A percentile compares a stretch with the other conserved stretches of the same genome.
Evolutionary conservation across 2,888 invertebrate genomes (phyloP).

Genomic region (Pristionchus arcanus): DNA sequence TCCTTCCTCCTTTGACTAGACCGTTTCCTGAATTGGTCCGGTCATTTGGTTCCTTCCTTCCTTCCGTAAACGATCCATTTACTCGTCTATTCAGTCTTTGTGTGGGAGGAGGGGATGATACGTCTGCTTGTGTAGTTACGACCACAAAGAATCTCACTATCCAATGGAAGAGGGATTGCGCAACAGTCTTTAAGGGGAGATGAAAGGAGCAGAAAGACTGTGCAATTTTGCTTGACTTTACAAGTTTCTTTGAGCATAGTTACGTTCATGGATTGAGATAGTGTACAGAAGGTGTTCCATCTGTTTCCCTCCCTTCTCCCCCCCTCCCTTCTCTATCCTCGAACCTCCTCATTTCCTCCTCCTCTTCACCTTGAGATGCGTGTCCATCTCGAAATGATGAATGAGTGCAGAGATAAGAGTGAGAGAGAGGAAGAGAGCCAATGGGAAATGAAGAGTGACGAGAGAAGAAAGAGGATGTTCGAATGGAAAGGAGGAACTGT

Average conservation of each 20-base stretch:
- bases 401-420: slow-evolving; percentile 34
- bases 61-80: slow-evolving; percentile 30
- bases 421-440: background rate
- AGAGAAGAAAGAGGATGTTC: background rate
- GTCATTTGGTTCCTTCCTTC: slow-evolving; percentile 13
- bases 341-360: background rate
- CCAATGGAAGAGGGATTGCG: background rate
- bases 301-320: background rate
- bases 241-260: background rate
- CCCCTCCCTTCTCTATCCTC: background rate
- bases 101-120: background rate
- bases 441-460: background rate
- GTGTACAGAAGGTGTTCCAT: background rate
- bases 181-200: background rate
- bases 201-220: background rate
- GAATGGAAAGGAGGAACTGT: background rate
- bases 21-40: background rate
- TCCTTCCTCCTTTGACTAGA: background rate
- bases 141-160: background rate
- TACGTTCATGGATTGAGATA: background rate
- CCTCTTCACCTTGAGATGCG: slow-evolving; percentile 21
- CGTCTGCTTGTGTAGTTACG: background rate
- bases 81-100: slow-evolving; percentile 37
- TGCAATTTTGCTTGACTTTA: background rate
- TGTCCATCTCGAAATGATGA: slow-evolving; percentile 34